These are phyloP conservation scores for Sphaeramia orbicularis DNA, from an alignment of 2,797 vertebrate species.

Conservation along the genomic window DNA sequence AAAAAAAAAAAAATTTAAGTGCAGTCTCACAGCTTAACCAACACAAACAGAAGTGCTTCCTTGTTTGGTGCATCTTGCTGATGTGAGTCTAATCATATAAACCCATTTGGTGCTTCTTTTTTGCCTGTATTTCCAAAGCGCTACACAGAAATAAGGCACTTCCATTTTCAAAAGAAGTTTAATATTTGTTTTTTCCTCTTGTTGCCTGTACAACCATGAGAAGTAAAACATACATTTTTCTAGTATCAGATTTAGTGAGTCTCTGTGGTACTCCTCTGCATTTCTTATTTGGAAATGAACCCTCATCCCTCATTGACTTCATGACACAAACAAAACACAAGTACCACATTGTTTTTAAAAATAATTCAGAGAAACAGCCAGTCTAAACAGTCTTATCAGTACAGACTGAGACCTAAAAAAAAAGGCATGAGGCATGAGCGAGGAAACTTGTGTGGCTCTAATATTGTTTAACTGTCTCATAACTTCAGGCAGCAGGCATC, in stretches of 20 bases:
- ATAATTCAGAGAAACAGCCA: constrained; percentile 37
- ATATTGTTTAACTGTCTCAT: constrained; percentile 18
- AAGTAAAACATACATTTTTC: too few species aligned
- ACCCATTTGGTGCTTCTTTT: constrained; percentile 8
- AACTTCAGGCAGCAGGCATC: constrained; percentile 1
- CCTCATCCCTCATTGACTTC: constrained; percentile 38
- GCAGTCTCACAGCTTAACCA: constrained; percentile 14
- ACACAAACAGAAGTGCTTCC: constrained; percentile 18
- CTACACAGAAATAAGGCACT: too few species aligned
- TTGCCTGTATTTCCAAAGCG: too few species aligned
- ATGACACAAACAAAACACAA: constrained; percentile 59
- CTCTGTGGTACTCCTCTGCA: neutral
- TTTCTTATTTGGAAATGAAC: constrained; percentile 25
- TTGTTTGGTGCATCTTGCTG: constrained; percentile 13
- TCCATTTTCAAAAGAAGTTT: too few species aligned
- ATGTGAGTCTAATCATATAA: constrained; percentile 7
- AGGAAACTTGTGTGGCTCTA: constrained; percentile 22
- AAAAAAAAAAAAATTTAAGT: constrained; percentile 10
- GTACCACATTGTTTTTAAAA: constrained; percentile 3
- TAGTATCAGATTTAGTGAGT: too few species aligned
- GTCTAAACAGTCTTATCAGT: constrained; percentile 75
- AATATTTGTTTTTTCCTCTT: too few species aligned
- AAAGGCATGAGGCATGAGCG: constrained; percentile 5
- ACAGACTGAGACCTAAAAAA: constrained; percentile 31
- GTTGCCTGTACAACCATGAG: too few species aligned